Evolutionary conservation across 1,140 invertebrate genomes (phyloP).

Genomic region (Solenopsis invicta): DNA sequence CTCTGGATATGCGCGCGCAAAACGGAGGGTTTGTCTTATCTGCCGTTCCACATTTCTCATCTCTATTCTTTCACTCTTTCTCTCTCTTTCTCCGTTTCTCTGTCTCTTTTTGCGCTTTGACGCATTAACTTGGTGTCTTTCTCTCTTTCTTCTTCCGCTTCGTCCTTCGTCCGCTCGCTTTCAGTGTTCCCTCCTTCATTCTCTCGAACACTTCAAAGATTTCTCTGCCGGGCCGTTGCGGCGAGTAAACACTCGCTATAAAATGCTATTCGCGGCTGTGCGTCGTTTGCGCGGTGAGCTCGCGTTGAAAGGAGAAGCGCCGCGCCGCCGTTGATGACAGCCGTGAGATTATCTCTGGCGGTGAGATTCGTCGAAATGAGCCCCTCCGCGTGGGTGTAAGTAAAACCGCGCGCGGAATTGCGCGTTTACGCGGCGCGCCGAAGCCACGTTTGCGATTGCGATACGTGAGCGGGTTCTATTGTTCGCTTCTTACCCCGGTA

Average conservation of each 20-base stretch:
- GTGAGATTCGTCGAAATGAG: slow-evolving; percentile 36
- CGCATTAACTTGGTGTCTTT: neutral
- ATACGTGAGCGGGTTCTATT: slow-evolving; percentile 21
- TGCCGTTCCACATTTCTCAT: slow-evolving; percentile 67
- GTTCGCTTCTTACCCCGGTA: slow-evolving; percentile 16
- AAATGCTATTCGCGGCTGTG: slow-evolving; percentile 56
- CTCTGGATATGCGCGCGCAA: slow-evolving; percentile 55
- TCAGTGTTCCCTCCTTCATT: neutral
- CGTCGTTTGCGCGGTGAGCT: slow-evolving; percentile 15
- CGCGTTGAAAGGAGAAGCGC: slow-evolving; percentile 42
- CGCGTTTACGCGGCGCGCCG: slow-evolving; percentile 17
- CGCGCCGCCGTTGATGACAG: slow-evolving; percentile 43
- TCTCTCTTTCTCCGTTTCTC: neutral
- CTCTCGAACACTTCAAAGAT: slow-evolving; percentile 55
- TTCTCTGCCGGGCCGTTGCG: slow-evolving; percentile 27
- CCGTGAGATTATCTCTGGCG: slow-evolving; percentile 19
- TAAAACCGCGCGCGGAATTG: slow-evolving; percentile 11
- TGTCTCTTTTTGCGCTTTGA: slow-evolving; percentile 34
- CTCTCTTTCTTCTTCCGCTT: neutral
- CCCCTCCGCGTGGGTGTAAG: slow-evolving; percentile 3
- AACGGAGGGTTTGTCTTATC: slow-evolving; percentile 69
- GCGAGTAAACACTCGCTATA: slow-evolving; percentile 58
- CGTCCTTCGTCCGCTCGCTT: neutral
- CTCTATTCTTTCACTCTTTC: slow-evolving; percentile 22
- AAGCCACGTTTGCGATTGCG: neutral